These are phyloP conservation scores for Ptilorrhoa leucosticta DNA, from an alignment of 2,113 vertebrate species.

Conservation along the genomic window DNA sequence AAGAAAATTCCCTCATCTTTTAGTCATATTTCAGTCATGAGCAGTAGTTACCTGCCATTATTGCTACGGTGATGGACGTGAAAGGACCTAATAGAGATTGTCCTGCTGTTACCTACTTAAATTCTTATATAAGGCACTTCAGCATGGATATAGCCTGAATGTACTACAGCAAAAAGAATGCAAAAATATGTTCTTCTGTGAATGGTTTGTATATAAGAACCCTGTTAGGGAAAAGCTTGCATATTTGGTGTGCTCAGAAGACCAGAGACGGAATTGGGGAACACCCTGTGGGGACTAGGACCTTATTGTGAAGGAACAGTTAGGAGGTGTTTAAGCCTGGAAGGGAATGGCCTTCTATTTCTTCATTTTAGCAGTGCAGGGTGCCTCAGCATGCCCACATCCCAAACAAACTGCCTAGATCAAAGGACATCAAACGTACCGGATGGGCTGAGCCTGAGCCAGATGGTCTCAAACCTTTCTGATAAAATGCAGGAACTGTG, in stretches of 20 bases:
- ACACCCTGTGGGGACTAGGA: background rate
- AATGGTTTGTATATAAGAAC: background rate
- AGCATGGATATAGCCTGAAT: background rate
- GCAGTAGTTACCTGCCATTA: background rate
- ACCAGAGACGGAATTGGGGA: background rate
- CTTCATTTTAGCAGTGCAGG: background rate
- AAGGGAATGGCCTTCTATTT: background rate
- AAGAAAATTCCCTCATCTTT: background rate
- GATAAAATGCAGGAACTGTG: background rate
- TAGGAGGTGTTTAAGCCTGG: background rate
- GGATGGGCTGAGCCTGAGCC: background rate
- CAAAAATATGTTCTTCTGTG: background rate
- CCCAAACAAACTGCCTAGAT: background rate
- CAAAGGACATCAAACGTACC: accelerated
- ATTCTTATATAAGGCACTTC: background rate
- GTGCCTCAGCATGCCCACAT: background rate
- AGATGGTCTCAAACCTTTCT: background rate
- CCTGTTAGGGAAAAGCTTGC: background rate
- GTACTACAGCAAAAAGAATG: background rate
- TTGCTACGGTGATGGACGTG: background rate
- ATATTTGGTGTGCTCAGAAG: background rate
- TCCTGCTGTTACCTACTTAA: background rate
- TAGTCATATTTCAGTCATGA: background rate
- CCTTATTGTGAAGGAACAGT: background rate
- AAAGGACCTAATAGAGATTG: background rate